Conservation (phyloP, 2,888 invertebrate species). For the Coenonympha glycerion region DNA sequence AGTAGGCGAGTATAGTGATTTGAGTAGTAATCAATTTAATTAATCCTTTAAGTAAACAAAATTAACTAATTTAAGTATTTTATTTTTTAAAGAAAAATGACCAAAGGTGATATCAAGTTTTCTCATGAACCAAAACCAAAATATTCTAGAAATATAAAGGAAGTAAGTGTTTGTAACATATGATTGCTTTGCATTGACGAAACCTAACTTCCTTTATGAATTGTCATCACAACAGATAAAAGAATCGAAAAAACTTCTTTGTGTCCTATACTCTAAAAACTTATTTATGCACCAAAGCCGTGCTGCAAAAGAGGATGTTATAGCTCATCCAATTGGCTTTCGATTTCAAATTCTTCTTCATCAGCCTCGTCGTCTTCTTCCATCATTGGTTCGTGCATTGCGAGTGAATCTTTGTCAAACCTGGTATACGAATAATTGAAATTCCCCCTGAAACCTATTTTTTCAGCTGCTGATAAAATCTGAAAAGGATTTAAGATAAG, state of each 20-base stretch:
- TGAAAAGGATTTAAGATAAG: constrained; percentile 26
- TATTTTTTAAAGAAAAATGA: too few relatives aligned
- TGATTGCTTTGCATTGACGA: constrained; percentile 5
- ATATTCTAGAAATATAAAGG: too few relatives aligned
- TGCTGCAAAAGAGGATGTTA: too few relatives aligned
- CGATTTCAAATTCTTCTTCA: constrained; percentile 35
- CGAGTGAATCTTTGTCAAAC: constrained; percentile 4
- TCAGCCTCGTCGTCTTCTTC: constrained; percentile 34
- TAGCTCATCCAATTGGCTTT: constrained; percentile 18
- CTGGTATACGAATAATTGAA: constrained; percentile 39
- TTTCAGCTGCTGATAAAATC: constrained; percentile 40
- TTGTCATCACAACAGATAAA: background rate
- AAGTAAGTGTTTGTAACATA: constrained; percentile 5
- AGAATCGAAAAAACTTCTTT: background rate
- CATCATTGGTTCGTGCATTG: background rate
- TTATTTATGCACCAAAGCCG: too few relatives aligned
- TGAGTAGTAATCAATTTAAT: too few relatives aligned
- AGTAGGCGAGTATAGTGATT: too few relatives aligned
- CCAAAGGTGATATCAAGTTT: too few relatives aligned
- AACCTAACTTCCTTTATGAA: background rate
- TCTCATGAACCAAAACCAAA: too few relatives aligned
- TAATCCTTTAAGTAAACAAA: too few relatives aligned
- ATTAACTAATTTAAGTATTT: too few relatives aligned
- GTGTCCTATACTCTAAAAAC: background rate
- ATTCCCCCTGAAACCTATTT: constrained; percentile 38